Base-by-base conservation (phyloP, 2,113 vertebrate genomes). In the Pluvialis apricaria region DNA sequence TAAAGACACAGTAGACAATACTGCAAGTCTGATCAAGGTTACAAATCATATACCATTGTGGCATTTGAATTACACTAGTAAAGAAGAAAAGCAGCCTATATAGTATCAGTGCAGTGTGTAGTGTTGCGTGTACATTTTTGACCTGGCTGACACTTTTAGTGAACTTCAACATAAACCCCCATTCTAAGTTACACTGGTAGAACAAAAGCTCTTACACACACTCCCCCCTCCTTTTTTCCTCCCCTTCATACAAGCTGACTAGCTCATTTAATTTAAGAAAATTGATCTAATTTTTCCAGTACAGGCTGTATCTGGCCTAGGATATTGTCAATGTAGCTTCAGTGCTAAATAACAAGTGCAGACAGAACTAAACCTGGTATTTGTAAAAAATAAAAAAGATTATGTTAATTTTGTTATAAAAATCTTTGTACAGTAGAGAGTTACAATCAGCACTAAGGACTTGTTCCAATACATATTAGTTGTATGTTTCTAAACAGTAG, bases 201-300 rank as follows among this genome's bases (percentile, higher is more conserved):
- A 70, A 78, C 9, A 54, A 83, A 90, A 57, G 25, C 15, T 52
- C 52, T 68, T 64, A 19, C 0, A 5, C 5, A 45, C 2, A 2
- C 7, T 4, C 9, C 25, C 5, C 5, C 3, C 13, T 20, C 1
- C 15, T 62, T 64, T 38, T 12, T 8, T 2, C 3, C 18, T n/a
- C 38, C 16, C 7, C 7, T 17, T 54, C 13, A 70, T 36, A 78
- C 7, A 81, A 70, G 10, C 17, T 42, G 31, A 65, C 24, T 36
- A 64, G n/a, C 3, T 70, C 3, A 49, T 68, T 79, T 88, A 1
- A 64, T 51, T 62, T 34, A 24, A 83, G 90, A 3, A 88, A 70
- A 42, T 5, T 14, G 2, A 78, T n/a, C 28, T 28, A 51, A 3
- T 22, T 94, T 87, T 82, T 55, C 58, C 25, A 79, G 22, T 25